Percentiles rank a stretch among this genome's conserved stretches.
Evolutionary conservation across 2,888 invertebrate species (phyloP).

Genomic region (Dryobotodes eremita): DNA sequence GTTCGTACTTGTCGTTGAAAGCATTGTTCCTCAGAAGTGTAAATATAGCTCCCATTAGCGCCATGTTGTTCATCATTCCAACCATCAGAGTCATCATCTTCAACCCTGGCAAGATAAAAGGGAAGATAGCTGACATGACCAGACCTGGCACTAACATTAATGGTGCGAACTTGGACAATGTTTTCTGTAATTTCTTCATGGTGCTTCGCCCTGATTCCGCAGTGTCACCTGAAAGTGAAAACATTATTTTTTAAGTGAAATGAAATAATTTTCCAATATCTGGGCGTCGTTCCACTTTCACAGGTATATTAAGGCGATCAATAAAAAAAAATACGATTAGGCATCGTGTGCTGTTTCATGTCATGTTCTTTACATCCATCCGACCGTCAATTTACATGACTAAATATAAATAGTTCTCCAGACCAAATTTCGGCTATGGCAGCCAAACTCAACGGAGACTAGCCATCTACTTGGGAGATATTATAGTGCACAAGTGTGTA

Average conservation of each 20-base stretch:
- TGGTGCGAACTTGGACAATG: constrained; percentile 86
- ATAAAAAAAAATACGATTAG: background rate
- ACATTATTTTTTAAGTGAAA: constrained; percentile 39
- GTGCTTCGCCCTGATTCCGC: constrained; percentile 74
- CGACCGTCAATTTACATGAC: background rate
- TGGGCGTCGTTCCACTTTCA: constrained; percentile 26
- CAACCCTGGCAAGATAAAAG: constrained; percentile 92
- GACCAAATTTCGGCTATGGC: too few relatives aligned
- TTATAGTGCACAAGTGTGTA: too few relatives aligned
- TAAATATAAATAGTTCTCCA: too few relatives aligned
- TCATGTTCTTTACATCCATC: background rate
- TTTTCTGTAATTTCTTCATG: constrained; percentile 83
- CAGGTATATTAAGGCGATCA: background rate
- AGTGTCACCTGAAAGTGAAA: constrained; percentile 75
- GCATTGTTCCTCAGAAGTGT: constrained; percentile 91
- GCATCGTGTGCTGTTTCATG: too few relatives aligned
- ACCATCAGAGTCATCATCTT: constrained; percentile 92
- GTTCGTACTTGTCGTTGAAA: constrained; percentile 89
- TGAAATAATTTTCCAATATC: constrained; percentile 5
- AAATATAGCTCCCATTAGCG: constrained; percentile 91
- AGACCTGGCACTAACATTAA: constrained; percentile 92
- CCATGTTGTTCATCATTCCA: constrained; percentile 92
- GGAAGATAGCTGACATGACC: constrained; percentile 92
- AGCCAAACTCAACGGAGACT: too few relatives aligned
- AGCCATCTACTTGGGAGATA: too few relatives aligned